These are phyloP conservation scores for Potorous gilbertii DNA, from an alignment of 2,797 vertebrate species.

Conservation along the genomic window DNA sequence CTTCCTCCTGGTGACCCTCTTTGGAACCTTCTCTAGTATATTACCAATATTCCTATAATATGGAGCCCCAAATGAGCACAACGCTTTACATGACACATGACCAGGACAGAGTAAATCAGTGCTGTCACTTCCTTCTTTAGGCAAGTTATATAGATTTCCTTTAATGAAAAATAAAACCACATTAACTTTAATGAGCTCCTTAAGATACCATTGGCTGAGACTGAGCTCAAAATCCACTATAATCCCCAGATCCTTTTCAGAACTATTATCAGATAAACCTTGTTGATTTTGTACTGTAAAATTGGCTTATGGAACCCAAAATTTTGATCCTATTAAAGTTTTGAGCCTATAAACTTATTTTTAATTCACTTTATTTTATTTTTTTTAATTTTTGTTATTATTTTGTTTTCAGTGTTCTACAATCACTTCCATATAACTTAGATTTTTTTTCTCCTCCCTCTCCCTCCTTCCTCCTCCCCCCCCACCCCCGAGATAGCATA, in stretches of 20 bases:
- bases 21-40: background rate
- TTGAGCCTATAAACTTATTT: background rate
- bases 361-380: too few species aligned
- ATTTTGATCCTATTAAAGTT: too few species aligned
- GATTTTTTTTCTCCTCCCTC: too few species aligned
- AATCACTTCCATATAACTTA: too few species aligned
- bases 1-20: background rate
- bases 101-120: background rate
- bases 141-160: background rate
- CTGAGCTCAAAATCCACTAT: background rate
- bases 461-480: too few species aligned
- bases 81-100: background rate
- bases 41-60: background rate
- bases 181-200: background rate
- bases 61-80: background rate
- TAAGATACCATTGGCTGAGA: background rate
- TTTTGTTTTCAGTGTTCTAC: too few species aligned
- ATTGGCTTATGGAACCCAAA: background rate
- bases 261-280: background rate
- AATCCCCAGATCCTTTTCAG: background rate
- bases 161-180: background rate
- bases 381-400: too few species aligned
- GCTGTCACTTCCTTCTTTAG: background rate
- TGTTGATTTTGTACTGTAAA: background rate
- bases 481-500: too few species aligned